phyloP scores from a whole-genome alignment of 1,140 invertebrate species.

The Anastrepha ludens region DNA sequence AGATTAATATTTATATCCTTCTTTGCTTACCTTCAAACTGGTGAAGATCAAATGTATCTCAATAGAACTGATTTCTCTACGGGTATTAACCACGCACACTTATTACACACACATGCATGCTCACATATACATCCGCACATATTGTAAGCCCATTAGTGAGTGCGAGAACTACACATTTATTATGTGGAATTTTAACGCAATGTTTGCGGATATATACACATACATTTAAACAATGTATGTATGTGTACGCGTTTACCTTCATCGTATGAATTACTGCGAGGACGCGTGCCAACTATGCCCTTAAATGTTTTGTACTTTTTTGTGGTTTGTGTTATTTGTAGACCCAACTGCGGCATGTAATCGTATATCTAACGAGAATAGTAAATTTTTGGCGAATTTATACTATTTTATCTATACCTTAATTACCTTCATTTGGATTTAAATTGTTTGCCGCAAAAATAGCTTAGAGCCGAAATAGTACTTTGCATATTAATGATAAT shows the following conservation, averaged over 20 bases:
- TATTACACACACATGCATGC: neutral
- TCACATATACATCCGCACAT: neutral
- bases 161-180: constrained; percentile 21
- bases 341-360: neutral
- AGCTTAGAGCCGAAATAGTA: neutral
- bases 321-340: neutral
- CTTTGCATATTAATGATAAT: neutral
- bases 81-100: neutral
- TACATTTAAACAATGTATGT: neutral
- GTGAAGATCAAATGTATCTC: too few species aligned
- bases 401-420: neutral
- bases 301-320: neutral
- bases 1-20: neutral
- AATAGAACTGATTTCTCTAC: neutral
- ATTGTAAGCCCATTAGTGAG: neutral
- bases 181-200: neutral
- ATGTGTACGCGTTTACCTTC: neutral
- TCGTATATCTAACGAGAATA: neutral
- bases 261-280: neutral
- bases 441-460: neutral
- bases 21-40: neutral
- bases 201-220: neutral
- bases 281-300: neutral
- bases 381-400: neutral
- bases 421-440: constrained; percentile 23